Percentiles rank a stretch among this genome's conserved stretches.
These are phyloP conservation scores for Myotis findleyi DNA, from an alignment of 2,797 vertebrate species.

Conservation along the genomic window DNA sequence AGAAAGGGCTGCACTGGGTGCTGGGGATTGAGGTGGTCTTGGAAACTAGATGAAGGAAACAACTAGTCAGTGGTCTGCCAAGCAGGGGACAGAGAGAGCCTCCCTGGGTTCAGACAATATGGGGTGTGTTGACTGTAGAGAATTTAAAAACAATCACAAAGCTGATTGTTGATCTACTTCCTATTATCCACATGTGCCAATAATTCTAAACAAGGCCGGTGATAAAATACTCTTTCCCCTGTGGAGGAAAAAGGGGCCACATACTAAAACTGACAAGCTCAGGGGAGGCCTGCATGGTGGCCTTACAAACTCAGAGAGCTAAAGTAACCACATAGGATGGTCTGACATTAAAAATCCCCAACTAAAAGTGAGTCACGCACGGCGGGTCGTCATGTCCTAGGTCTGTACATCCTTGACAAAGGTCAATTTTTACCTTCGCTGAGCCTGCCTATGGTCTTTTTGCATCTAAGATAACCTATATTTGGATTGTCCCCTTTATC, in stretches of 20 bases:
- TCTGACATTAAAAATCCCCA: background rate
- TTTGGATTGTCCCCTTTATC: background rate
- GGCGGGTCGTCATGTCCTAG: background rate
- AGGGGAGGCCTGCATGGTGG: background rate
- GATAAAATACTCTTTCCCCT: background rate
- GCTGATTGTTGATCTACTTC: background rate
- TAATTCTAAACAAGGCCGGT: slow-evolving; percentile 10
- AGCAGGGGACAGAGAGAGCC: background rate
- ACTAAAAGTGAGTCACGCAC: background rate
- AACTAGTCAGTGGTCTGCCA: background rate
- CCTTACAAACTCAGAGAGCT: background rate
- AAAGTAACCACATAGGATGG: background rate
- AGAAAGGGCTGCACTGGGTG: background rate
- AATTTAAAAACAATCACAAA: background rate
- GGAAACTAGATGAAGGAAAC: background rate
- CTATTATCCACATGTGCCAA: background rate
- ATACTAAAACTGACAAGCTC: too few relatives aligned
- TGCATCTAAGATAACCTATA: background rate
- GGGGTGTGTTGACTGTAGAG: background rate
- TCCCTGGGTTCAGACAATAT: too few relatives aligned
- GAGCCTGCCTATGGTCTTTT: background rate
- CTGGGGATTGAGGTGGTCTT: background rate
- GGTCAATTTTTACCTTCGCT: background rate
- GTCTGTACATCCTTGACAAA: background rate
- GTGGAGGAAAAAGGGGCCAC: background rate